Evolutionary conservation across 2,888 invertebrate species (phyloP).

Genomic region (Hirtodrosophila histrioides): DNA sequence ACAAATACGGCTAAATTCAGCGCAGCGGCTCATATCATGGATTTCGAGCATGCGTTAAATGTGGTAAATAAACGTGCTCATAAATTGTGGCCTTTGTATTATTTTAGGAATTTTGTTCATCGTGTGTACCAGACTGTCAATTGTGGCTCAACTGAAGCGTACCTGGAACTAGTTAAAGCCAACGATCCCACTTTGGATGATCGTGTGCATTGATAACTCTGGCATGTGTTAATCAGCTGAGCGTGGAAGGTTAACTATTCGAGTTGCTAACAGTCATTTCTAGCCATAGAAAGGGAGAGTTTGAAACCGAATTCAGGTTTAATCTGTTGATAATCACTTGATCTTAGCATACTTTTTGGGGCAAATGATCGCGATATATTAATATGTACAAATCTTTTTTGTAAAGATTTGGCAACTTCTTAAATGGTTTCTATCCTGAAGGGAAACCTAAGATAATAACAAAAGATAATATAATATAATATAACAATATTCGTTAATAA

Average conservation of each 20-base stretch:
- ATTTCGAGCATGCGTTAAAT: slow-evolving; percentile 64
- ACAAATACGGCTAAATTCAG: slow-evolving; percentile 10
- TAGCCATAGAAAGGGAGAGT: not conserved
- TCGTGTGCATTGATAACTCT: slow-evolving; percentile 39
- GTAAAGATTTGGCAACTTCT: too few relatives aligned
- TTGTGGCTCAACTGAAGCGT: slow-evolving; percentile 1
- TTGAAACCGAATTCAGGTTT: not conserved
- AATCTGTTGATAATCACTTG: not conserved
- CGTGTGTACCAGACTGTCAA: slow-evolving; percentile 24
- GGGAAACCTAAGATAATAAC: too few relatives aligned
- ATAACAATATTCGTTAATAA: too few relatives aligned
- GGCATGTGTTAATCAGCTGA: slow-evolving; percentile 33
- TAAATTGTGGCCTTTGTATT: slow-evolving; percentile 30
- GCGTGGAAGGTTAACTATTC: slow-evolving; percentile 23
- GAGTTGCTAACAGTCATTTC: not conserved
- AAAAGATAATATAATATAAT: too few relatives aligned
- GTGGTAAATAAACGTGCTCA: slow-evolving; percentile 67
- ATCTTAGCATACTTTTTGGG: slow-evolving; percentile 76
- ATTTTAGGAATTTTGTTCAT: slow-evolving; percentile 44
- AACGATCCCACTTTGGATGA: slow-evolving; percentile 35
- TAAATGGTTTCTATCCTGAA: not conserved
- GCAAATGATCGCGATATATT: not conserved
- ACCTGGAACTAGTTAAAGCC: slow-evolving; percentile 11
- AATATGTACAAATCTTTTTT: not conserved
- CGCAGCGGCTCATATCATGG: slow-evolving; percentile 17